A percentile compares a stretch with the other conserved stretches of the same genome.
phyloP scores from a whole-genome alignment of 2,888 invertebrate species.

The Synergus japonicus region DNA sequence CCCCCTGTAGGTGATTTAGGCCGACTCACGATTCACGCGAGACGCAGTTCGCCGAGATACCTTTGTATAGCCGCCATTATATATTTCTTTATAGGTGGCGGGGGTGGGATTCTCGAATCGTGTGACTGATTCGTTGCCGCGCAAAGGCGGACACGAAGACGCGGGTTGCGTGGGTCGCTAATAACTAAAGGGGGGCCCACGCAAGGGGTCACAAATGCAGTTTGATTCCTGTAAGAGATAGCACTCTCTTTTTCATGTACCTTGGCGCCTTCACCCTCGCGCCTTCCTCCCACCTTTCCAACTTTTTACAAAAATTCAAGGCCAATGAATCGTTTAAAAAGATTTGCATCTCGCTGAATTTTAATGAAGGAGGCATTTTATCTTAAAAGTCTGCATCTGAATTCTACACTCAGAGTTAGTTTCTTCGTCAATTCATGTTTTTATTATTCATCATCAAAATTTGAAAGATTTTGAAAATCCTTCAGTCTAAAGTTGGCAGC shows the following conservation, averaged over 20 bases:
- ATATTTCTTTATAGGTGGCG: slow-evolving; percentile 55
- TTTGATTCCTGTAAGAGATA: not conserved
- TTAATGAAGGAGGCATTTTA: not conserved
- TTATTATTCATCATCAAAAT: no score
- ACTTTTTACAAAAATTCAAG: not conserved
- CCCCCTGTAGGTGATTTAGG: slow-evolving; percentile 23
- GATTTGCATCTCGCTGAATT: not conserved
- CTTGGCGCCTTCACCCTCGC: not conserved
- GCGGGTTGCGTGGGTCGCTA: slow-evolving; percentile 22
- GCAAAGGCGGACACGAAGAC: slow-evolving; percentile 40
- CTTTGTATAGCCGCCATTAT: slow-evolving; percentile 51
- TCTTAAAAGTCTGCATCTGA: not conserved
- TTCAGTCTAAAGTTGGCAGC: no score
- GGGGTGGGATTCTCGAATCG: slow-evolving; percentile 39
- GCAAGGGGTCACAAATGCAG: slow-evolving; percentile 14
- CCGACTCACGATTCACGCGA: slow-evolving; percentile 18
- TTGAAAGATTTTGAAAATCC: no score
- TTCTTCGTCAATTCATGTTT: not conserved
- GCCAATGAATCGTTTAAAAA: slow-evolving; percentile 9
- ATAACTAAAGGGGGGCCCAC: slow-evolving; percentile 18
- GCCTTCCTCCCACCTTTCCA: not conserved
- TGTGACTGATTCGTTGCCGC: slow-evolving; percentile 43
- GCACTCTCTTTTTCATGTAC: not conserved
- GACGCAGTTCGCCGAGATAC: slow-evolving; percentile 45
- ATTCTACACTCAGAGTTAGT: not conserved